phyloP scores from a whole-genome alignment of 2,797 vertebrate species.

The Sebastes wilsoni region DNA sequence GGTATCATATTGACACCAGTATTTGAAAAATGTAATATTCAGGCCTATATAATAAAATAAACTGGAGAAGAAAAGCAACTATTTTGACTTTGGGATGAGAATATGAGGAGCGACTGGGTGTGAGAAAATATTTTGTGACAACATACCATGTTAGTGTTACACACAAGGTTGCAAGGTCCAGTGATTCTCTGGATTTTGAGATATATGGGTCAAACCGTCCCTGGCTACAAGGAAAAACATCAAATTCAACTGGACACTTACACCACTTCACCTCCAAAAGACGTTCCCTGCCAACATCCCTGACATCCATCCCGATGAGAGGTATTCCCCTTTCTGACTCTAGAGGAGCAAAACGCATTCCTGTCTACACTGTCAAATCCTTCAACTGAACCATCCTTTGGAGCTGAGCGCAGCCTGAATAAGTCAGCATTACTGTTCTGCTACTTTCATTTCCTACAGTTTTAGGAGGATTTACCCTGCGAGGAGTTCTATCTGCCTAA shows the following conservation, averaged over 20 bases:
- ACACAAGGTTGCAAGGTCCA: neutral
- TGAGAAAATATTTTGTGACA: neutral
- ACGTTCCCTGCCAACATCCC: neutral
- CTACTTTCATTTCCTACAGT: conserved; percentile 50
- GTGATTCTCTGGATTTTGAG: neutral
- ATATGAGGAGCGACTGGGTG: neutral
- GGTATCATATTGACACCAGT: neutral
- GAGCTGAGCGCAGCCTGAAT: neutral
- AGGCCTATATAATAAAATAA: neutral
- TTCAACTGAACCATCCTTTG: neutral
- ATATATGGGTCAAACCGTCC: neutral
- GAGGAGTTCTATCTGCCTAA: neutral
- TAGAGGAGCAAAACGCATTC: neutral
- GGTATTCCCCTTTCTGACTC: neutral
- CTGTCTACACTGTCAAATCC: conserved; percentile 1
- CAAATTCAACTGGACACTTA: neutral
- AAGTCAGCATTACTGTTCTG: neutral
- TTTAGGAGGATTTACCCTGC: conserved; percentile 18
- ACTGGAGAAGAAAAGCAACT: neutral
- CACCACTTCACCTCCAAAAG: neutral
- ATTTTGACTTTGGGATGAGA: neutral
- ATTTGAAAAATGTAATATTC: neutral
- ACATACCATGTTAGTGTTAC: neutral
- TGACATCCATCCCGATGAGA: neutral
- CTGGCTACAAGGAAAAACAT: neutral